Base-by-base conservation (phyloP, 2,113 vertebrate genomes). In the Australoheros scitulus region DNA sequence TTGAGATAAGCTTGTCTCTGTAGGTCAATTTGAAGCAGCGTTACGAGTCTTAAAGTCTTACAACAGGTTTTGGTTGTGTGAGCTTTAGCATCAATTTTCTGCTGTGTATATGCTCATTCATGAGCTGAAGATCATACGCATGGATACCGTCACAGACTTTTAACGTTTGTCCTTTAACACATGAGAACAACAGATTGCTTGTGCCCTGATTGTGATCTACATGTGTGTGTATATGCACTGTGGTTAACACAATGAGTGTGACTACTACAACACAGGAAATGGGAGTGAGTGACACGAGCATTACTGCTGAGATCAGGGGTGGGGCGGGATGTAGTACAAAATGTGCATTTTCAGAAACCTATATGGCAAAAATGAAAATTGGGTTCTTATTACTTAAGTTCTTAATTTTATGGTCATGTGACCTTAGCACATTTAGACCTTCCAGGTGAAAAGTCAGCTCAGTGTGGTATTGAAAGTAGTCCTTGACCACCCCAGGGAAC, bases 221-320 rank as follows among this genome's bases (percentile, higher is more conserved):
- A 15, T 78, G 7, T 41, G 17, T 55, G 20, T 24, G 34, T 26
- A 14, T 3, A 17, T 32, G 9, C 11, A 5, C 22, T 76, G 76
- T 41, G 64, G 61, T 83, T 79, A 82, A 61, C 34, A 76, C 61
- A 61, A 29, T 80, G n/a, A 59, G n/a, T 83, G 61, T 76, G 52
- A 65, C 79, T 82, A 26, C 89, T 68, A 68, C 75, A 70, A 56
- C 34, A 79, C 68, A 86, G 83, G 86, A 92, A 88, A 60, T 79
- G 29, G 76, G 79, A 89, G 78, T 34, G 38, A 41, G 41, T 76
- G 76, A 58, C 63, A 79, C 24, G 75, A 61, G 79, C 81, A 65
- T 38, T 20, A 47, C 18, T 79, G 56, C 61, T 61, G 63, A 76
- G 10, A 70, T 82, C 36, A 56, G 9, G 65, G 76, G 63, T 81